Percentiles rank a stretch among this genome's conserved stretches.
These are phyloP conservation scores for Drosophila sordidula DNA, from an alignment of 2,888 invertebrate genomes.

Conservation along the genomic window DNA sequence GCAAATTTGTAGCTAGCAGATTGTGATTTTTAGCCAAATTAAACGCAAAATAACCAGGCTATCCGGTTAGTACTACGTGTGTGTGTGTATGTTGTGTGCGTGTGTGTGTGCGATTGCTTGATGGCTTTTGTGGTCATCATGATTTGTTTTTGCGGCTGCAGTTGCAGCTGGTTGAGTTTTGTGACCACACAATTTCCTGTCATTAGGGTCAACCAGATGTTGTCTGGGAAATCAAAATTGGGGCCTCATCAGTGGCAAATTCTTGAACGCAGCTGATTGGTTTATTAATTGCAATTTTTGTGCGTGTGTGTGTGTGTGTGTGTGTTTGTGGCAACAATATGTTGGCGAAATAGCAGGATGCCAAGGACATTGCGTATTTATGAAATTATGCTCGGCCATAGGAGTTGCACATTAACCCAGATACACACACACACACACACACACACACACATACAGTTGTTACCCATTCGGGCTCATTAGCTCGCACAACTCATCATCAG, in stretches of 20 bases:
- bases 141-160: constrained; percentile 76
- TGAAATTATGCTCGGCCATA: constrained; percentile 36
- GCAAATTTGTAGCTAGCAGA: constrained; percentile 50
- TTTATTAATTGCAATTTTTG: constrained; percentile 63
- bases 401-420: constrained; percentile 73
- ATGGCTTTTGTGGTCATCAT: constrained; percentile 70
- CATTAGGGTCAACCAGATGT: constrained; percentile 74
- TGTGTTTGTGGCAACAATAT: constrained; percentile 13
- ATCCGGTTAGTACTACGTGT: constrained; percentile 19
- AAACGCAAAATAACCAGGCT: constrained; percentile 54
- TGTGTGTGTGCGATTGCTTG: constrained; percentile 37
- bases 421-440: constrained; percentile 33
- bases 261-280: constrained; percentile 46
- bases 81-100: constrained; percentile 5
- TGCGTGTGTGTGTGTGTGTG: background rate
- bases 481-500: constrained; percentile 32
- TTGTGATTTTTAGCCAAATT: constrained; percentile 56
- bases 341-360: constrained; percentile 18
- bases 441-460: constrained; percentile 12
- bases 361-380: constrained; percentile 54
- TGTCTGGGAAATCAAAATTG: constrained; percentile 58
- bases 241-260: constrained; percentile 37
- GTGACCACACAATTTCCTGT: constrained; percentile 78
- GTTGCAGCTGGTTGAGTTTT: constrained; percentile 22
- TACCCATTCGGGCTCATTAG: constrained; percentile 60